These are phyloP conservation scores for Metaphire vulgaris DNA, from an alignment of 1,140 invertebrate genomes.

Conservation along the genomic window DNA sequence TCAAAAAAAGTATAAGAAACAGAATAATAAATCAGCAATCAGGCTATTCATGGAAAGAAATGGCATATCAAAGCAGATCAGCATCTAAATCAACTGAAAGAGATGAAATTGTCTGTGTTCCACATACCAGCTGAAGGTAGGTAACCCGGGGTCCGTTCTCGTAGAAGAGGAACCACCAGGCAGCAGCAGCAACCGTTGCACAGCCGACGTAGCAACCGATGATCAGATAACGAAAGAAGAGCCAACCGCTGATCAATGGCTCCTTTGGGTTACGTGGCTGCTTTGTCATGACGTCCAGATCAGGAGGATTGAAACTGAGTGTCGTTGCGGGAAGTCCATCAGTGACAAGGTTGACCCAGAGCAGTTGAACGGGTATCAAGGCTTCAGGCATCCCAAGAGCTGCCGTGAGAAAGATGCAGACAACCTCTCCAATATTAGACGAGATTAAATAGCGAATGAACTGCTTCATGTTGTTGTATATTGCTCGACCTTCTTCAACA, in stretches of 20 bases:
- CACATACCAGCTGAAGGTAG: conserved; percentile 83
- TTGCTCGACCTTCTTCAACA: conserved; percentile 97
- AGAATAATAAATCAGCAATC: too few species aligned
- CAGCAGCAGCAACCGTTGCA: conserved; percentile 84
- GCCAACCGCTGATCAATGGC: conserved; percentile 96
- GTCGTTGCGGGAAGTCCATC: conserved; percentile 99
- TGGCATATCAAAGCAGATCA: too few species aligned
- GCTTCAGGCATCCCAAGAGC: conserved; percentile 98
- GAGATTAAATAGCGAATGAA: conserved; percentile 99
- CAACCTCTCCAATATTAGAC: conserved; percentile 93
- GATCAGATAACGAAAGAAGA: conserved; percentile 69
- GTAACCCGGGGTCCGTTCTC: conserved; percentile 85
- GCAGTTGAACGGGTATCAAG: conserved; percentile 95
- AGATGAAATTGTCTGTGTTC: too few species aligned
- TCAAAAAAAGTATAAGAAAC: too few species aligned
- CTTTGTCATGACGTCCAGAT: conserved; percentile 99
- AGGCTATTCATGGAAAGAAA: too few species aligned
- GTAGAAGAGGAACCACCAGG: conserved; percentile 97
- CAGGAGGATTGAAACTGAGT: conserved; percentile 98
- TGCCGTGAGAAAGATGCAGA: conserved; percentile 95
- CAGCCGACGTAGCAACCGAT: conserved; percentile 73
- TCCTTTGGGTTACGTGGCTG: conserved; percentile 94
- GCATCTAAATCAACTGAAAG: too few species aligned
- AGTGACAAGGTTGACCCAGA: conserved; percentile 99
- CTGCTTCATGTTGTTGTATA: conserved; percentile 99